Conservation (phyloP, 2,888 invertebrate genomes). For the Chloroclystis v-ata region DNA sequence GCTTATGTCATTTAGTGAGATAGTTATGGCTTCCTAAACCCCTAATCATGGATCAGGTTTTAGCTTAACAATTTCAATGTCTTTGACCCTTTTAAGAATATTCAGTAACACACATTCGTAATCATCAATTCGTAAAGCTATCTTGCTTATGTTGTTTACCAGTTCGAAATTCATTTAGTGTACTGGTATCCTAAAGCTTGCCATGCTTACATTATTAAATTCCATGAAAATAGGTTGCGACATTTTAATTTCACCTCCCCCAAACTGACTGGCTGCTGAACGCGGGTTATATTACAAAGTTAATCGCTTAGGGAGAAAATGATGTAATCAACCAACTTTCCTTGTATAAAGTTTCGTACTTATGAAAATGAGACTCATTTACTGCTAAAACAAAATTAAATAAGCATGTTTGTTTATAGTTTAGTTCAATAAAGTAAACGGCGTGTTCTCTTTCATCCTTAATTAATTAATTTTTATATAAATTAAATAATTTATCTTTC, state of each 20-base stretch:
- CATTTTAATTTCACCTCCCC: conserved; percentile 24
- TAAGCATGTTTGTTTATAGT: background rate
- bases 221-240: no score
- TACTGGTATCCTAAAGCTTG: no score
- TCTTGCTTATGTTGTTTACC: no score
- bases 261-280: conserved; percentile 23
- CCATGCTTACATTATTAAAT: no score
- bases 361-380: conserved; percentile 1
- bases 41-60: conserved; percentile 18
- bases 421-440: no score
- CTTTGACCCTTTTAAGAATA: conserved; percentile 2
- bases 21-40: conserved; percentile 35
- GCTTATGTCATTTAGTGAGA: conserved; percentile 29
- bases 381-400: conserved; percentile 1
- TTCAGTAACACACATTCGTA: no score
- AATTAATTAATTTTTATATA: no score
- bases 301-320: conserved; percentile 12
- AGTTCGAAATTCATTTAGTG: no score
- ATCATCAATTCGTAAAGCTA: no score
- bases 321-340: conserved; percentile 8
- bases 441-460: no score
- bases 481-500: no score
- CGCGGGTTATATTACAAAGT: conserved; percentile 21
- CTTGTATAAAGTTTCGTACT: conserved; percentile 2
- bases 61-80: conserved; percentile 24